Conservation (phyloP, 1,140 invertebrate species). For the Plutomurus gul region DNA sequence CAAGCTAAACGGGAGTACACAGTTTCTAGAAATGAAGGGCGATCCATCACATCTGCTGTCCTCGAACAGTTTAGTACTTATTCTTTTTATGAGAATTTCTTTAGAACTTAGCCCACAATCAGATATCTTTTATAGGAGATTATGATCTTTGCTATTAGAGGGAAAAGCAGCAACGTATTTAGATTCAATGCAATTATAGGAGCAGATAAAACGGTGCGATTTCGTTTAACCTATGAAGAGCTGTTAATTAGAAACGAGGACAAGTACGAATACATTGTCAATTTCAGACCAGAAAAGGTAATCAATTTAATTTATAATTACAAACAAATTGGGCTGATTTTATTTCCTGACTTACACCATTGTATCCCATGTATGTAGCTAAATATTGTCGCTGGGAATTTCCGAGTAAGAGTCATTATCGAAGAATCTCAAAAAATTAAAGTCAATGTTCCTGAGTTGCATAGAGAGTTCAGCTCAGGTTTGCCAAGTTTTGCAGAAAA, state of each 20-base stretch:
- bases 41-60: neutral
- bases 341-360: neutral
- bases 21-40: neutral
- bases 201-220: neutral
- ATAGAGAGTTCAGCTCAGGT: slow-evolving; percentile 50
- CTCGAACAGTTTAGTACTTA: slow-evolving; percentile 12
- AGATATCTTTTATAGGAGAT: neutral
- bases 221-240: slow-evolving; percentile 42
- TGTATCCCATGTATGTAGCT: neutral
- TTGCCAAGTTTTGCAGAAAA: neutral
- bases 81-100: neutral
- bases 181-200: neutral
- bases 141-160: neutral
- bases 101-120: no score
- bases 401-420: slow-evolving; percentile 59
- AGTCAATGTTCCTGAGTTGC: slow-evolving; percentile 63
- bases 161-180: slow-evolving; percentile 9
- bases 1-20: neutral
- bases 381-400: neutral
- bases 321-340: no score
- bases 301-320: neutral
- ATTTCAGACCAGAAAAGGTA: slow-evolving; percentile 34
- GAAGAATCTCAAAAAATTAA: slow-evolving; percentile 63
- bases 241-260: neutral
- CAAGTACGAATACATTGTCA: slow-evolving; percentile 31